Conservation (phyloP, 2,888 invertebrate species). For the Arge pagana region DNA sequence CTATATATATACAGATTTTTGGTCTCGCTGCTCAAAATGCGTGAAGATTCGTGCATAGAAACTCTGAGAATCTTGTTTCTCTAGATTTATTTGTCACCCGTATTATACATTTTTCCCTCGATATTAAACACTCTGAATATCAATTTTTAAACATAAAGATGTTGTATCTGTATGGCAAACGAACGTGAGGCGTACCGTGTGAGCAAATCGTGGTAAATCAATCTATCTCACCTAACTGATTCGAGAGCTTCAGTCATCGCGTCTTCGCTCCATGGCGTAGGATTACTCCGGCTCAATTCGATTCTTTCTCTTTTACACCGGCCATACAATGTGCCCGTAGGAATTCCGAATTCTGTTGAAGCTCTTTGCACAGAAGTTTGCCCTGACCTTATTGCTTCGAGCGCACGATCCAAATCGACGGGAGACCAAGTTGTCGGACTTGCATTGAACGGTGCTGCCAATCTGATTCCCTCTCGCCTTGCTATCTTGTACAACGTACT, state of each 20-base stretch:
- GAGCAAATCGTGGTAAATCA: not conserved
- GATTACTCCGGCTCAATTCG: conserved; percentile 84
- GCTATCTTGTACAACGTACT: conserved; percentile 92
- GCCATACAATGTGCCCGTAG: conserved; percentile 86
- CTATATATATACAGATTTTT: not conserved
- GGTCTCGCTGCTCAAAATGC: too few relatives aligned
- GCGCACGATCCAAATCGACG: conserved; percentile 79
- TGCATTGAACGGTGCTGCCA: conserved; percentile 89
- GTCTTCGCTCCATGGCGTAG: conserved; percentile 94
- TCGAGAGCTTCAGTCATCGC: conserved; percentile 90
- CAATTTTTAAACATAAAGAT: too few relatives aligned
- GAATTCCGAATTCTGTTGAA: conserved; percentile 84
- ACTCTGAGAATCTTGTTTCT: too few relatives aligned
- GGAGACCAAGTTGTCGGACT: conserved; percentile 88
- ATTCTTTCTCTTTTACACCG: conserved; percentile 89
- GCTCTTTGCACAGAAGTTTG: conserved; percentile 85
- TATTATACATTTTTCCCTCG: too few relatives aligned
- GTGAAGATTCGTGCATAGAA: too few relatives aligned
- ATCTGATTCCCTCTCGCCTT: conserved; percentile 83
- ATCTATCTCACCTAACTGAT: conserved; percentile 73
- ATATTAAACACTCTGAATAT: too few relatives aligned
- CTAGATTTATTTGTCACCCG: too few relatives aligned
- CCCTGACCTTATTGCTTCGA: conserved; percentile 80
- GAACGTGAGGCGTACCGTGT: conserved; percentile 28
- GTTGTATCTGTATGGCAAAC: not conserved